Conservation (phyloP, 35 echinoderm and acorn worm genomes). For the Holothuria glaberrima region DNA sequence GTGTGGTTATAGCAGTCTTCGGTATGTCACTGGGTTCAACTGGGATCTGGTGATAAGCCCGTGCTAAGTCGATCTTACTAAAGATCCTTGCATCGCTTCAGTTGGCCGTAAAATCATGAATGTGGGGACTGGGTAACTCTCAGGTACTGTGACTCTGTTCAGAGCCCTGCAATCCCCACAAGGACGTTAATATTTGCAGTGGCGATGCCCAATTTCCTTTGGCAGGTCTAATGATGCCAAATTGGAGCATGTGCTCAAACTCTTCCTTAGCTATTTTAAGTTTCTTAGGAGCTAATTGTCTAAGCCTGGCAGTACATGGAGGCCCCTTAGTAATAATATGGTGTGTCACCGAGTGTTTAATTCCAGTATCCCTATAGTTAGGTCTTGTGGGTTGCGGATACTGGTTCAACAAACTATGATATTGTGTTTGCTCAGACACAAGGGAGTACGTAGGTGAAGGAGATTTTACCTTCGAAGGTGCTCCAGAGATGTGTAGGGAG, state of each 20-base stretch:
- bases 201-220: constrained; percentile 67
- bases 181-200: constrained; percentile 72
- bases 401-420: not conserved
- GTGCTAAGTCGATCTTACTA: constrained; percentile 59
- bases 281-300: constrained; percentile 40
- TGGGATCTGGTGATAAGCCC: constrained; percentile 74
- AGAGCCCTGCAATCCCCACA: constrained; percentile 74
- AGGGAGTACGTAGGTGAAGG: constrained; percentile 24
- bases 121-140: no score
- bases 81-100: no score
- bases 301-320: not conserved
- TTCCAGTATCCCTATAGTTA: not conserved
- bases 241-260: constrained; percentile 64
- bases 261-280: constrained; percentile 57
- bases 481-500: constrained; percentile 1
- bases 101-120: no score
- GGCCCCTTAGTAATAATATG: not conserved
- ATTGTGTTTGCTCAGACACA: not conserved
- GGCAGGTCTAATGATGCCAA: constrained; percentile 56
- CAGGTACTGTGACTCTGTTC: constrained; percentile 66
- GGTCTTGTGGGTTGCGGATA: not conserved
- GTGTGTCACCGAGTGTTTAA: not conserved
- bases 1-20: constrained; percentile 68
- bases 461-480: not conserved
- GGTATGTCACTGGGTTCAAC: constrained; percentile 62